Evolutionary conservation across 2,888 invertebrate genomes (phyloP), one percentile per base, ranked within the genome.

Genomic region (Epinotia brunnichana): DNA sequence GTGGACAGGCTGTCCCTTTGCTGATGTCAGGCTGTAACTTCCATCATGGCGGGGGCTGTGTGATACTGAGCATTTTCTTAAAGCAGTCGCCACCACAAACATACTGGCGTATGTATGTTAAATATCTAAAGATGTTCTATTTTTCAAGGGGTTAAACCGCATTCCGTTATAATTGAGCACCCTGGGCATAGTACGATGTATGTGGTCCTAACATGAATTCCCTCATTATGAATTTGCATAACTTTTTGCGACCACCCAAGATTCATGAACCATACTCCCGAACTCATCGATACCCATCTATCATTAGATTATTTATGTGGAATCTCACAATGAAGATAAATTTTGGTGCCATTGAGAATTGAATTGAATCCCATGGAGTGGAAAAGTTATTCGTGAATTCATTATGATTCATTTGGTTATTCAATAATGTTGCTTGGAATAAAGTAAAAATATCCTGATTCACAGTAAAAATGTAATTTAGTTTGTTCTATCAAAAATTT

Each of bases 321-420:
- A 62, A 41, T 48, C 62, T 29, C 48, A 17, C 59, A 59, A 59
- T 59, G 62, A 48, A 21, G 24, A 41, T 41, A 41, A 7, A 60
- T 44, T 60, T 19, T 35, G 48, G 29, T 48, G 39, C 44, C 61
- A 61, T 62, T 48, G 62, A 62, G 41, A 48, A 48, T 48, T 48
- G 5, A 48, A 48, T 48, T 48, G 48, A 13, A 48, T 48, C 11
- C 19, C 17, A 29, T 29, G 21, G 7, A 48, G 48, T 62, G 11
- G 48, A 29, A 62, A 61, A 62, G 48, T 48, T 24, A n/a, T 48
- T 62, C 62, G 48, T 48, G 62, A 62, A 48, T 48, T 29, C 24
- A 29, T 61, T 61, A 60, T 41, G 11, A 5, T n/a, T 15, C 2
- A 21, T 48, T 62, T 29, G 29, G 24, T 62, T 48, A 48, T 48